A percentile compares a stretch with the other conserved stretches of the same genome.
Conservation (phyloP, 1,140 invertebrate genomes). For the Drosophila novamexicana region DNA sequence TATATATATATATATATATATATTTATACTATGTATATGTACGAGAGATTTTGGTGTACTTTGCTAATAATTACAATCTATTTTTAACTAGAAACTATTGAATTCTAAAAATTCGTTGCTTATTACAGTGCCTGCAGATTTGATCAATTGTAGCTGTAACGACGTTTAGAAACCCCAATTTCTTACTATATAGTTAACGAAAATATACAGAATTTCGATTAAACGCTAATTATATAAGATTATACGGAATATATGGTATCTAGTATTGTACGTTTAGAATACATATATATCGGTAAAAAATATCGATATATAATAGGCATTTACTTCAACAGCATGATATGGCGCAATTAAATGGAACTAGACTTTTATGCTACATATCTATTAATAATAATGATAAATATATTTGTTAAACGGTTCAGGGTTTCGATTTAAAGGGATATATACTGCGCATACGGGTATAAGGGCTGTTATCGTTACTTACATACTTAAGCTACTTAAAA, state of each 20-base stretch:
- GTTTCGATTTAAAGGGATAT: background rate
- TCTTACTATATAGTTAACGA: constrained; percentile 28
- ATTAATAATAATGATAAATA: constrained; percentile 16
- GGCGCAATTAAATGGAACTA: constrained; percentile 8
- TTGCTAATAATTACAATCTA: constrained; percentile 10
- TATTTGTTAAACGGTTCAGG: background rate
- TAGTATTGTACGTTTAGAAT: constrained; percentile 11
- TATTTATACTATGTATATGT: background rate
- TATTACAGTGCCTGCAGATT: constrained; percentile 3
- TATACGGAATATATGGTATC: constrained; percentile 12
- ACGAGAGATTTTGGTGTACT: background rate
- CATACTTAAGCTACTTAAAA: constrained; percentile 28
- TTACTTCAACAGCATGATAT: constrained; percentile 7
- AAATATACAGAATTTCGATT: constrained; percentile 31
- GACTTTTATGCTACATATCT: constrained; percentile 3
- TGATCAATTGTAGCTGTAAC: no score
- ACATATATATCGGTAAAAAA: constrained; percentile 10
- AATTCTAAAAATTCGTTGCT: background rate
- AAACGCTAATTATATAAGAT: constrained; percentile 20
- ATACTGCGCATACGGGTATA: constrained; percentile 8
- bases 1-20: constrained; percentile 17
- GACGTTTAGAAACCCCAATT: background rate
- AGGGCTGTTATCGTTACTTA: constrained; percentile 17
- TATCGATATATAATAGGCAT: background rate
- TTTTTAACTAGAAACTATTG: constrained; percentile 11